Evolutionary conservation across 1,140 invertebrate genomes (phyloP).

Genomic region (Eumeta japonica): DNA sequence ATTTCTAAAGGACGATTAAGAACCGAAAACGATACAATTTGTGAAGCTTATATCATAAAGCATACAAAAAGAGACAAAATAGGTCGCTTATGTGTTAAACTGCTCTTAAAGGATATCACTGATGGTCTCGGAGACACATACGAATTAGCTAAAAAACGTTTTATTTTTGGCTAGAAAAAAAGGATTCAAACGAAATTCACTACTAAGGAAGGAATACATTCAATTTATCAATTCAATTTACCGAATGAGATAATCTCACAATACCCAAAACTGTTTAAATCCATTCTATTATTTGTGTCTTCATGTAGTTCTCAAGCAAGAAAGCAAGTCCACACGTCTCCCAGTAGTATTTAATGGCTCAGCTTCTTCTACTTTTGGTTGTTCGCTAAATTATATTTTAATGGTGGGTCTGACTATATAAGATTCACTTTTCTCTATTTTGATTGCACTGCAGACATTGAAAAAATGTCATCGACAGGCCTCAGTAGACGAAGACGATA

Average conservation of each 20-base stretch:
- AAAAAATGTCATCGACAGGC: constrained; percentile 21
- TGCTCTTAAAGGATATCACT: too few species aligned
- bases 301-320: constrained; percentile 4
- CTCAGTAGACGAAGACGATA: constrained; percentile 14
- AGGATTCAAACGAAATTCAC: too few species aligned
- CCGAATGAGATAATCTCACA: background rate
- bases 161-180: too few species aligned
- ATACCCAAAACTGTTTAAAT: too few species aligned
- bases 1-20: too few species aligned
- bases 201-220: background rate
- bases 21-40: too few species aligned
- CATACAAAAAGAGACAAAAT: too few species aligned
- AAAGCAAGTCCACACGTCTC: constrained; percentile 11
- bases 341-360: constrained; percentile 27
- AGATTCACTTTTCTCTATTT: constrained; percentile 33
- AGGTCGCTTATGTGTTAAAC: too few species aligned
- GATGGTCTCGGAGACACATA: too few species aligned
- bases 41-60: too few species aligned
- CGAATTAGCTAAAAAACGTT: too few species aligned
- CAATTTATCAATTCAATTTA: background rate
- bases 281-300: constrained; percentile 15
- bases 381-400: constrained; percentile 23
- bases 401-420: constrained; percentile 20
- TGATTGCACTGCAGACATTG: constrained; percentile 32
- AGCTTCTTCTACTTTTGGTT: constrained; percentile 16